Percentiles rank a stretch among this genome's conserved stretches.
phyloP scores from a whole-genome alignment of 2,113 vertebrate species.

The Gymnobelideus leadbeateri region DNA sequence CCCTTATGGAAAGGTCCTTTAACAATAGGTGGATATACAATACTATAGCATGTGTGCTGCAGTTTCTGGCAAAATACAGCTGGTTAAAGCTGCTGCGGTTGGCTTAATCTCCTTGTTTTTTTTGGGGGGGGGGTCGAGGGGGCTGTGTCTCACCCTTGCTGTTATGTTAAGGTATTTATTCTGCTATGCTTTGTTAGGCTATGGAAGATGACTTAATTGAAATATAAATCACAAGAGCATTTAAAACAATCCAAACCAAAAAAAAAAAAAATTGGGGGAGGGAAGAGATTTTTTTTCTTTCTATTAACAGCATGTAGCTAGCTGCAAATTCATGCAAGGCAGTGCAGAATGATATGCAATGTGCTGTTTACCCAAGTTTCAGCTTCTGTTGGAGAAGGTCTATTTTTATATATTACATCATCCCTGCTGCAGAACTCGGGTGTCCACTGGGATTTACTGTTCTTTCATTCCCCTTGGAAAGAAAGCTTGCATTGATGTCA shows the following conservation, averaged over 20 bases:
- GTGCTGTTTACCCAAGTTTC: slow-evolving; percentile 84
- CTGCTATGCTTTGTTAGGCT: slow-evolving; percentile 53
- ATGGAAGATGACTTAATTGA: slow-evolving; percentile 36
- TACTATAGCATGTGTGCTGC: not conserved
- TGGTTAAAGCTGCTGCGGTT: slow-evolving; percentile 22
- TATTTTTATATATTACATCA: slow-evolving; percentile 89
- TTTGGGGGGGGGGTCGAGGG: not conserved
- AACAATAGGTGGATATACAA: slow-evolving; percentile 15
- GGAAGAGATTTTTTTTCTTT: slow-evolving; percentile 49
- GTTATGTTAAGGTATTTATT: slow-evolving; percentile 59
- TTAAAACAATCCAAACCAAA: slow-evolving; percentile 25
- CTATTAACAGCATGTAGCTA: slow-evolving; percentile 73
- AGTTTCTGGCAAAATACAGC: slow-evolving; percentile 58
- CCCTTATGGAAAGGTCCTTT: slow-evolving; percentile 49
- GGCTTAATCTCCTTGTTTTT: not conserved
- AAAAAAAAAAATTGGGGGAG: not conserved
- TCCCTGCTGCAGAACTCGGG: slow-evolving; percentile 79
- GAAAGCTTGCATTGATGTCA: slow-evolving; percentile 80
- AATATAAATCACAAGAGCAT: slow-evolving; percentile 62
- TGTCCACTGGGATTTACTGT: slow-evolving; percentile 84
- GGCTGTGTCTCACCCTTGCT: slow-evolving; percentile 16
- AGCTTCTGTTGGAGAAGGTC: slow-evolving; percentile 83
- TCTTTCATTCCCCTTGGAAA: slow-evolving; percentile 83
- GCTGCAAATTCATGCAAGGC: slow-evolving; percentile 80
- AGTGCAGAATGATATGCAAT: slow-evolving; percentile 75